phyloP scores from a whole-genome alignment of 2,113 vertebrate genomes.

The Hippoglossus stenolepis region DNA sequence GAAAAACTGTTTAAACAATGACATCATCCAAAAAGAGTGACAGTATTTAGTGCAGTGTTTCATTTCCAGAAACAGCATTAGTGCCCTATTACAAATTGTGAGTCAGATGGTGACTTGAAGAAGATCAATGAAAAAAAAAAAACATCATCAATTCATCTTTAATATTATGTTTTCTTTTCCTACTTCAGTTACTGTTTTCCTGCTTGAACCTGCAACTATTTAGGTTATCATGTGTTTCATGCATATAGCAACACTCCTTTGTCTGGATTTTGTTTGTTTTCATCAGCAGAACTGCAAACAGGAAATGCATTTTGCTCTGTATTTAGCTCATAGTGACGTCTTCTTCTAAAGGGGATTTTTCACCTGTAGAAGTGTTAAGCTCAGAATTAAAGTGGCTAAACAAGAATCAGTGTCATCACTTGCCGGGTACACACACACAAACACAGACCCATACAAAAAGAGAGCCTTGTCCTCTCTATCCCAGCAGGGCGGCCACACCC shows the following conservation, averaged over 20 bases:
- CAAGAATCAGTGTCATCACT: constrained; percentile 10
- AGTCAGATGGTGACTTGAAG: not conserved
- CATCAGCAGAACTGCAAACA: not conserved
- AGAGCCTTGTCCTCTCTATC: constrained; percentile 39
- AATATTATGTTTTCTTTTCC: not conserved
- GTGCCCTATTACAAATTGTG: not conserved
- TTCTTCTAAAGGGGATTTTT: not conserved
- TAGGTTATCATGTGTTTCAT: not conserved
- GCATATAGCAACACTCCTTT: not conserved
- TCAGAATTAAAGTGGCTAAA: constrained; percentile 2
- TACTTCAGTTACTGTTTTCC: not conserved
- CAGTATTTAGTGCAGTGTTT: not conserved
- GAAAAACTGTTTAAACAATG: not conserved
- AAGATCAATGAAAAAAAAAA: not conserved
- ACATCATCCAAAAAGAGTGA: not conserved
- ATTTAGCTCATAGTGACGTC: not conserved
- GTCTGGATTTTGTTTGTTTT: not conserved
- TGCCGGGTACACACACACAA: constrained; percentile 5
- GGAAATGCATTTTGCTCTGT: not conserved
- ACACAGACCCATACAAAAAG: constrained; percentile 35
- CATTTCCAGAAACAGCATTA: not conserved
- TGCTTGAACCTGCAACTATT: not conserved
- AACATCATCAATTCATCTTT: too few species aligned
- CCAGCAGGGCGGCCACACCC: constrained; percentile 70
- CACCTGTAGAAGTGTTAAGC: not conserved